Conservation (phyloP, 2,888 invertebrate species). For the Corythucha ciliata region DNA sequence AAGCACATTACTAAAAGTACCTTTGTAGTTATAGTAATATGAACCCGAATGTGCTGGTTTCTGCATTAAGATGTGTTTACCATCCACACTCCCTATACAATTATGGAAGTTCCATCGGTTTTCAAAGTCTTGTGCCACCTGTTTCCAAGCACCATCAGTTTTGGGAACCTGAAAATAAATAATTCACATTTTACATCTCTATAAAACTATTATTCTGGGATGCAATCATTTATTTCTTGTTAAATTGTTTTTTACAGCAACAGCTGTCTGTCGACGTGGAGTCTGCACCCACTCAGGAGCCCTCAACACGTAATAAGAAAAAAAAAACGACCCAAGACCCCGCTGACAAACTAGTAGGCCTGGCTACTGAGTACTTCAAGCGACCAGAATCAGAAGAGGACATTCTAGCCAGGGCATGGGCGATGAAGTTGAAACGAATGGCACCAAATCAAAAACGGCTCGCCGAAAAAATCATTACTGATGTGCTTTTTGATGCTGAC, state of each 20-base stretch:
- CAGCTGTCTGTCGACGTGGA: constrained; percentile 6
- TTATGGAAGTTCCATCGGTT: constrained; percentile 37
- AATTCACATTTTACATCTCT: not conserved
- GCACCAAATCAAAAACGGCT: too few species aligned
- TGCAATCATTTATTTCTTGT: constrained; percentile 1
- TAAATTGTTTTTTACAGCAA: constrained; percentile 5
- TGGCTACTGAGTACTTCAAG: too few species aligned
- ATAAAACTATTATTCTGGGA: constrained; percentile 4
- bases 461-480: too few species aligned
- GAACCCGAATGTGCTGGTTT: constrained; percentile 34
- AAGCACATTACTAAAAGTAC: constrained; percentile 36
- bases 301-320: too few species aligned
- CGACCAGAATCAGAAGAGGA: too few species aligned
- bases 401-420: too few species aligned
- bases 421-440: too few species aligned
- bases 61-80: constrained; percentile 38
- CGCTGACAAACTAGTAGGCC: too few species aligned
- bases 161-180: constrained; percentile 19
- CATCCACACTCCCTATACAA: constrained; percentile 37
- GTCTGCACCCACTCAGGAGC: constrained; percentile 4
- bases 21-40: constrained; percentile 38
- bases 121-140: constrained; percentile 21
- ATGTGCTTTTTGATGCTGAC: too few species aligned
- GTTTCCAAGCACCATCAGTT: too few species aligned
- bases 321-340: too few species aligned